A percentile compares a stretch with the other conserved stretches of the same genome.
Evolutionary conservation across 2,113 vertebrate species (phyloP).

Genomic region (Phoenicopterus ruber): DNA sequence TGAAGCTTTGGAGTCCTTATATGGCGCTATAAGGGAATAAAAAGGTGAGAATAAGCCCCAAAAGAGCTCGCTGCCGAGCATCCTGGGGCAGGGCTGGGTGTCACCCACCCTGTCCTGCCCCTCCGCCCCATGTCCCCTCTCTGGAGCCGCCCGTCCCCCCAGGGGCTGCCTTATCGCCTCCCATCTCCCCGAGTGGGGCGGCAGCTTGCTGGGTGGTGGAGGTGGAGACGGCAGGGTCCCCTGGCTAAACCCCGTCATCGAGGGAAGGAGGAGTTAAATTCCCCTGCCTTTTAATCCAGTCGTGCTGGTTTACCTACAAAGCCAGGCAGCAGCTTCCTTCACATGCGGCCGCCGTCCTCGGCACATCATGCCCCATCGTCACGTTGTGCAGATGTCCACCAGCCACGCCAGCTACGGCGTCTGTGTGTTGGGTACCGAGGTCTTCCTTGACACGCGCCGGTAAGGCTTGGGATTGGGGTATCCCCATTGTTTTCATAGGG

Average conservation of each 20-base stretch:
- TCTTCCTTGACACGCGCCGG: slow-evolving; percentile 39
- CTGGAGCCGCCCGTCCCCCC: accelerated
- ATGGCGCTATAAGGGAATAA: neutral
- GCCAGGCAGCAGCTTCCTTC: neutral
- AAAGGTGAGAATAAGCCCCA: neutral
- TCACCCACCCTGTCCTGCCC: neutral
- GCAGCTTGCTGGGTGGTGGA: slow-evolving; percentile 12
- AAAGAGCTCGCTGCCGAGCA: neutral
- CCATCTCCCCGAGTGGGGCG: neutral
- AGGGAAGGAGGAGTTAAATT: slow-evolving; percentile 43
- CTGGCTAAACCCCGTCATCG: slow-evolving; percentile 38
- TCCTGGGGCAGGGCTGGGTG: neutral
- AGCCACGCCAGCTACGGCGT: neutral
- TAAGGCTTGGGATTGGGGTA: neutral
- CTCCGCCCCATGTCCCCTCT: neutral
- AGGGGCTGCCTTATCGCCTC: neutral
- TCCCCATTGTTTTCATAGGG: neutral
- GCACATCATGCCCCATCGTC: slow-evolving; percentile 37
- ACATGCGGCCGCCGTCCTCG: neutral
- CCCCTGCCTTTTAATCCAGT: slow-evolving; percentile 49
- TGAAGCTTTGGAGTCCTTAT: neutral
- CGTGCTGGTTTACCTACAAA: slow-evolving; percentile 45
- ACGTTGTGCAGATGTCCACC: slow-evolving; percentile 53
- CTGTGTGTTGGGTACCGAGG: slow-evolving; percentile 66
- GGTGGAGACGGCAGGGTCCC: slow-evolving; percentile 56